phyloP scores from a whole-genome alignment of 2,113 vertebrate genomes.

The Indicator maculatus region DNA sequence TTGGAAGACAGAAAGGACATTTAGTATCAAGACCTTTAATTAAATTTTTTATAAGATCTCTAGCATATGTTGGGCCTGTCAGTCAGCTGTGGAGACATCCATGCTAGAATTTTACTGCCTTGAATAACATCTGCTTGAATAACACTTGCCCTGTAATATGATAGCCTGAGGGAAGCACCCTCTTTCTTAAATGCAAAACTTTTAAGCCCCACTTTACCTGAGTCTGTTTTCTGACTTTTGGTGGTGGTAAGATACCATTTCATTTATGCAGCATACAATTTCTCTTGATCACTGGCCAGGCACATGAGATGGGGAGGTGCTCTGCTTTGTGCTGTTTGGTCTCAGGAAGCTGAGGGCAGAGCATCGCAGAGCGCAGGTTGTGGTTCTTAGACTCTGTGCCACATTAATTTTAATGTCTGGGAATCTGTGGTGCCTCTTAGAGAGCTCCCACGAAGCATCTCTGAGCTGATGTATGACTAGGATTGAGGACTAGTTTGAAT shows the following conservation, averaged over 20 bases:
- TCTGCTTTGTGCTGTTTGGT: neutral
- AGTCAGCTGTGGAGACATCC: neutral
- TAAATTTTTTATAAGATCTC: neutral
- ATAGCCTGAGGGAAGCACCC: neutral
- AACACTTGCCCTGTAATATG: neutral
- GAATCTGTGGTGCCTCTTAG: neutral
- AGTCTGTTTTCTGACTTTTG: neutral
- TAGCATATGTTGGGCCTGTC: neutral
- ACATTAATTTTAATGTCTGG: neutral
- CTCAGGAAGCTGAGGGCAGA: neutral
- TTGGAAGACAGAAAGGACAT: neutral
- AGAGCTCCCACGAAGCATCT: neutral
- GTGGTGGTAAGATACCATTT: slow-evolving; percentile 21
- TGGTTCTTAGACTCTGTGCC: neutral
- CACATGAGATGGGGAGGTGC: neutral
- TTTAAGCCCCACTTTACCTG: neutral
- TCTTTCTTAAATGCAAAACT: neutral
- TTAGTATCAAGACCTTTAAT: slow-evolving; percentile 1
- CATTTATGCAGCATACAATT: neutral
- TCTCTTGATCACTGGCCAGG: neutral
- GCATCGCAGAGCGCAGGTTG: neutral
- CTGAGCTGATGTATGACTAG: neutral
- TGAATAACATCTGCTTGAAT: neutral
- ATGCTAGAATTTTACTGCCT: neutral
- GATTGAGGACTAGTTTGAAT: neutral